Evolutionary conservation across 2,888 invertebrate genomes (phyloP).

Genomic region (Gisinianus flammeolus): DNA sequence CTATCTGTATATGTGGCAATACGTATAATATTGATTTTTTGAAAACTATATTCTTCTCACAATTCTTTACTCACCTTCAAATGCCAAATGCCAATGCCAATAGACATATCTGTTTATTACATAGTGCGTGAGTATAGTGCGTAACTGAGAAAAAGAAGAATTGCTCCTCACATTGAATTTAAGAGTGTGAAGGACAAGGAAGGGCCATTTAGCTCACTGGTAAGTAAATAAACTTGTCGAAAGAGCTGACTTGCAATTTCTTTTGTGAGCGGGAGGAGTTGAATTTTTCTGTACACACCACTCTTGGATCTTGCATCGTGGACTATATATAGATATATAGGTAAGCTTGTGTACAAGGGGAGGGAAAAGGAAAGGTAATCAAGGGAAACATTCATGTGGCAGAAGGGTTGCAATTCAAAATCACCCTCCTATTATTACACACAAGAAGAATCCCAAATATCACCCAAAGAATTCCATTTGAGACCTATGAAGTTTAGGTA

Average conservation of each 20-base stretch:
- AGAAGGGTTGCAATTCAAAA: constrained; percentile 19
- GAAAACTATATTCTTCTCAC: no score
- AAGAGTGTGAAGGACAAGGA: background rate
- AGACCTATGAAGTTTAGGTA: background rate
- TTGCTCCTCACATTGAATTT: no score
- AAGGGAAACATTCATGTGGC: constrained; percentile 22
- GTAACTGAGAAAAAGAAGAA: no score
- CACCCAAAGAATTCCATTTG: constrained; percentile 11
- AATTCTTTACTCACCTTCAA: no score
- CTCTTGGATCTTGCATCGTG: background rate
- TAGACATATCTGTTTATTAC: no score
- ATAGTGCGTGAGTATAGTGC: no score
- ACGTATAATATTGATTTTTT: no score
- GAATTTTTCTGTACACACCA: background rate
- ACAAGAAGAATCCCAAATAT: constrained; percentile 7
- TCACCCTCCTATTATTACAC: constrained; percentile 27
- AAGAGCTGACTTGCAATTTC: constrained; percentile 22
- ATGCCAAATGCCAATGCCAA: no score
- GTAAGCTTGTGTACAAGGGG: background rate
- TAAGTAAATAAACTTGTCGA: constrained; percentile 30
- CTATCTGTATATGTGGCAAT: no score
- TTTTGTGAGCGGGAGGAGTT: constrained; percentile 12
- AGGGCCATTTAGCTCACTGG: constrained; percentile 15
- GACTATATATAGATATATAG: background rate
- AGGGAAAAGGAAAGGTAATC: constrained; percentile 24